Evolutionary conservation across 2,797 vertebrate species (phyloP), one percentile per base, ranked within the genome.

Genomic region (Phyllotis vaccarum): DNA sequence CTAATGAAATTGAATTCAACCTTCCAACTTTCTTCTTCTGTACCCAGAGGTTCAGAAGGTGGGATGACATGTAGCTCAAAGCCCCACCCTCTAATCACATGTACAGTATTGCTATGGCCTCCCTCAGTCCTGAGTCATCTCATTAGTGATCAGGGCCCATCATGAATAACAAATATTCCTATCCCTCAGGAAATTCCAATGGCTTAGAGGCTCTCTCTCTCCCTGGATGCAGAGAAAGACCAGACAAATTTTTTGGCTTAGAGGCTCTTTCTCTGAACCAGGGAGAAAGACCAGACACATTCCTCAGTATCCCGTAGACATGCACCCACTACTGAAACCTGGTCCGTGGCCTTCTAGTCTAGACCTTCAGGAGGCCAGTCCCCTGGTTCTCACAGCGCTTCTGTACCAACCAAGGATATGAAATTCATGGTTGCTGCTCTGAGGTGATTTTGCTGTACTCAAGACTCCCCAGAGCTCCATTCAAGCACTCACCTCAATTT

Each of bases 251-350:
- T 68, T 75, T 74, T 75, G 56, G 56, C 34, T 87, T 89, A 92
- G 40, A 91, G 31, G 19, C 72, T 87, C 75, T 70, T 17, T 75
- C 43, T 78, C 27, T 31, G 7, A 94, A 76, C 22, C 56, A 93
- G 31, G 24, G 62, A 93, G 52, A 95, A 92, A 94, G 86, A 80
- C 10, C 46, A 89, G 64, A n/a, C 19, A 76, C 83, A 49, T 86
- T 93, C 34, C 93, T 75, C 31, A 62, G 27, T 29, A 49, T 56
- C 43, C 1, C 79, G 21, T 27, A 92, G 34, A 68, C 22, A 34
- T 27, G 3, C 14, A 66, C 2, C 17, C 6, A 2, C 27, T 31
- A 9, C 52, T 56, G 4, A 90, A 78, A 60, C 43, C 11, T 22
- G 4, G 17, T 64, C 37, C 86, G 40, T 19, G n/a, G 13, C n/a